phyloP scores from a whole-genome alignment of 2,888 invertebrate genomes.

The Pelosia muscerda region DNA sequence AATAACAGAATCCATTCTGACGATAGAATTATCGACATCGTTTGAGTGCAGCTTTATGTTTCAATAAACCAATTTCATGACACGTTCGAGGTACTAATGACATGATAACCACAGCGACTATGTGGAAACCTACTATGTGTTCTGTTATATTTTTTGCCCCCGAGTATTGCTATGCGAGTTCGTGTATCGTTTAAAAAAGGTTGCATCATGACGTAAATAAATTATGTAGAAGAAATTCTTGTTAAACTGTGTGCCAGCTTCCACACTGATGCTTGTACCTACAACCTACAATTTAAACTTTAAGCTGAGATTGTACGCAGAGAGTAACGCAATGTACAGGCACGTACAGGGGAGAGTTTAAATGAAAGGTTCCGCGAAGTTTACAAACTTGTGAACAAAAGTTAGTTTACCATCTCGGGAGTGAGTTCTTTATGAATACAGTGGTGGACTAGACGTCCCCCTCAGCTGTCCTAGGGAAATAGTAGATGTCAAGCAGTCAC shows the following conservation, averaged over 20 bases:
- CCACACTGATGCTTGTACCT: neutral
- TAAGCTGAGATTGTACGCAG: neutral
- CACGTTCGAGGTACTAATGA: too few species aligned
- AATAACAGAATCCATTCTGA: too few species aligned
- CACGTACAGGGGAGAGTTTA: neutral
- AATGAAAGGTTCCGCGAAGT: neutral
- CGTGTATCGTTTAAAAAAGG: neutral
- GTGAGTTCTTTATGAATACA: neutral
- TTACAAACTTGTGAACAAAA: neutral
- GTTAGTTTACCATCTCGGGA: neutral
- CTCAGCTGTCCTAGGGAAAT: neutral
- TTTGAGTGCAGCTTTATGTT: neutral
- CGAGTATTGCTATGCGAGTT: neutral
- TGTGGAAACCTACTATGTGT: neutral
- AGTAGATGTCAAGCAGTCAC: too few species aligned
- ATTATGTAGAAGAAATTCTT: neutral
- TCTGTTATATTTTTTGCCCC: neutral
- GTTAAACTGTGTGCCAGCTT: neutral
- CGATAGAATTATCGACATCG: too few species aligned
- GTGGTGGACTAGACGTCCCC: neutral
- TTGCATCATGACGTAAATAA: neutral
- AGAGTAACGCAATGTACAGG: neutral
- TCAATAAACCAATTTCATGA: neutral
- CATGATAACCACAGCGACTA: too few species aligned
- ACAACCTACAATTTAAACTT: neutral